These are phyloP conservation scores for Rhabdomys pumilio DNA, from an alignment of 2,797 vertebrate genomes.

Conservation along the genomic window DNA sequence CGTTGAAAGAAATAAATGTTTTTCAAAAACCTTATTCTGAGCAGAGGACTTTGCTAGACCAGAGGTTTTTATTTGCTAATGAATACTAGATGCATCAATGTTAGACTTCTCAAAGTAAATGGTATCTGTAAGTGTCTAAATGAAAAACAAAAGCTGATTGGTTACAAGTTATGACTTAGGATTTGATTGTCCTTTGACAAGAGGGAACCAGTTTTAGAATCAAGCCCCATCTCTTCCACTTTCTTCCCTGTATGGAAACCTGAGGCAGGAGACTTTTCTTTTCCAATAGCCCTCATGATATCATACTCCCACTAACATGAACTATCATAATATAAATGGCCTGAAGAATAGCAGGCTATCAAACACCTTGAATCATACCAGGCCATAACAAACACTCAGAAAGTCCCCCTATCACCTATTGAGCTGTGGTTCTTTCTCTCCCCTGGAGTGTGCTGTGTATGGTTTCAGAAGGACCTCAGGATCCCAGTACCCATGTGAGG, in stretches of 20 bases:
- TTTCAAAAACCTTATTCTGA: background rate
- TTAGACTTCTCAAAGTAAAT: constrained; percentile 40
- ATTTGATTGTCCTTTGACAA: constrained; percentile 8
- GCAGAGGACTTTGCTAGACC: background rate
- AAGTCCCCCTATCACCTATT: background rate
- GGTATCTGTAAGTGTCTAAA: constrained; percentile 69
- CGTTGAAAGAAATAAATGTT: background rate
- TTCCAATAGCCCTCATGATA: background rate
- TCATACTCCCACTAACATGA: background rate
- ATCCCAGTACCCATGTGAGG: background rate
- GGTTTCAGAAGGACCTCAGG: background rate
- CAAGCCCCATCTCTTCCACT: background rate
- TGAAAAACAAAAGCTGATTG: constrained; percentile 74
- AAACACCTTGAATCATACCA: background rate
- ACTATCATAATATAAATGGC: background rate
- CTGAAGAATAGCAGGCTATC: constrained; percentile 2
- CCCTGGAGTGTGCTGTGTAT: background rate
- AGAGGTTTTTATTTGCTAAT: background rate
- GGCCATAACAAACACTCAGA: background rate
- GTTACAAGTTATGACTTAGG: constrained; percentile 47
- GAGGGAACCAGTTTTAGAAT: background rate
- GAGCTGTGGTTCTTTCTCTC: background rate
- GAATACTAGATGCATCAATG: background rate
- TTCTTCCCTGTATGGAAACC: background rate
- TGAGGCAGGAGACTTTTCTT: background rate